phyloP scores from a whole-genome alignment of 2,797 vertebrate genomes.

The Tachyglossus aculeatus region DNA sequence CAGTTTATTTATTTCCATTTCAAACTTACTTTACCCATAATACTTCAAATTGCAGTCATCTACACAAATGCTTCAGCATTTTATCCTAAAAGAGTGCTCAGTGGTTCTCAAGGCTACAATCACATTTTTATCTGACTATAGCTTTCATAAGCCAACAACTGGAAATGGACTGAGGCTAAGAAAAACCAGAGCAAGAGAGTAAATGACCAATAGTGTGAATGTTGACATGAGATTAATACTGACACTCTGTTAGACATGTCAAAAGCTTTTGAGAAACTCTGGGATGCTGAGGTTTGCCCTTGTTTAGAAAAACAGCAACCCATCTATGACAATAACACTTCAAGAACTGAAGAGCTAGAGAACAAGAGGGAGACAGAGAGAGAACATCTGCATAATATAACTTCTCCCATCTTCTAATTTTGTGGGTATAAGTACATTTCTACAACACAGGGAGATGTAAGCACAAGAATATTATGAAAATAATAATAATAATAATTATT shows the following conservation, averaged over 20 bases:
- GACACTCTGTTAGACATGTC: background rate
- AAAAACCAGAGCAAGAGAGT: too few species aligned
- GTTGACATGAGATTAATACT: slow-evolving; percentile 4
- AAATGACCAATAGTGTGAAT: slow-evolving; percentile 14
- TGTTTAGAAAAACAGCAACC: too few species aligned
- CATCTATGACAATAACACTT: too few species aligned
- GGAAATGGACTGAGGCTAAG: slow-evolving; percentile 21
- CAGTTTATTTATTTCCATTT: slow-evolving; percentile 40
- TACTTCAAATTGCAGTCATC: slow-evolving; percentile 43
- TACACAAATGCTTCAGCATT: slow-evolving; percentile 28
- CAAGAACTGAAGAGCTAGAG: too few species aligned
- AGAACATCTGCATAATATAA: too few species aligned
- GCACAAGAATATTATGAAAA: too few species aligned
- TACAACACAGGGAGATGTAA: too few species aligned
- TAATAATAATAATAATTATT: too few species aligned
- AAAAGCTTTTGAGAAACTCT: background rate
- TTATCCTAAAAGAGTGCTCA: slow-evolving; percentile 35
- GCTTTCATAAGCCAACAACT: slow-evolving; percentile 37
- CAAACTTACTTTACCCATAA: slow-evolving; percentile 35
- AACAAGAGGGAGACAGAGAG: too few species aligned
- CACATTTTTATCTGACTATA: slow-evolving; percentile 38
- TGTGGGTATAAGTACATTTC: too few species aligned
- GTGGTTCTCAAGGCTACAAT: slow-evolving; percentile 47
- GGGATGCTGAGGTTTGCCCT: too few species aligned
- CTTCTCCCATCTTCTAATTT: too few species aligned